A percentile compares a stretch with the other conserved stretches of the same genome.
phyloP scores from a whole-genome alignment of 2,888 invertebrate genomes.

The Caenorhabditis parvicauda region DNA sequence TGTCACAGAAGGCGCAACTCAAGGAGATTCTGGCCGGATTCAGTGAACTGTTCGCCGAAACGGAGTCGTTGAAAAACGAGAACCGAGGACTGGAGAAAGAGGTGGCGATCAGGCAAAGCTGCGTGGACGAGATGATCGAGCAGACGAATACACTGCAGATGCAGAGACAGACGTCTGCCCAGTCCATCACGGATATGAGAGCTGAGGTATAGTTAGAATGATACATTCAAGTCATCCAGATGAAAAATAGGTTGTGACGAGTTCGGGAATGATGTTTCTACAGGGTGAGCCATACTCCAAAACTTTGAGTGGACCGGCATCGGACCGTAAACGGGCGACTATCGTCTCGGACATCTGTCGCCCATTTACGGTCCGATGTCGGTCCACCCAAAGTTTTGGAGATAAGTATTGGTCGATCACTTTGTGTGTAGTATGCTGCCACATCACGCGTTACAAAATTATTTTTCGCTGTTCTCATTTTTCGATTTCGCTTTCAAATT shows the following conservation, averaged over 20 bases:
- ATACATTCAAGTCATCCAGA: background rate
- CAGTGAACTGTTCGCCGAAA: slow-evolving; percentile 43
- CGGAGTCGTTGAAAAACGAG: slow-evolving; percentile 23
- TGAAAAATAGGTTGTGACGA: background rate
- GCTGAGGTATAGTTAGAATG: no score
- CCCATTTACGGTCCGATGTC: no score
- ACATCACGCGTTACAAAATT: no score
- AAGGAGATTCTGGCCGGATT: slow-evolving; percentile 35
- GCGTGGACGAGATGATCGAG: slow-evolving; percentile 41
- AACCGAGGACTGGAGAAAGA: slow-evolving; percentile 27
- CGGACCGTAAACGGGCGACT: no score
- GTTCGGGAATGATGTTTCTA: background rate
- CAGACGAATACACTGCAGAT: slow-evolving; percentile 39
- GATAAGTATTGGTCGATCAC: no score
- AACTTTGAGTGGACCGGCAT: no score
- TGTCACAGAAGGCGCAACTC: slow-evolving; percentile 16
- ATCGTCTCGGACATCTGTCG: no score
- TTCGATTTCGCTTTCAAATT: no score
- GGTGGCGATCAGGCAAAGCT: slow-evolving; percentile 28
- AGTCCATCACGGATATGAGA: slow-evolving; percentile 8
- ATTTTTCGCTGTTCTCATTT: no score
- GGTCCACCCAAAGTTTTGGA: no score
- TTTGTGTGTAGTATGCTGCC: no score
- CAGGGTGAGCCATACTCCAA: background rate
- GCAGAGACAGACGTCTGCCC: slow-evolving; percentile 23